A percentile compares a stretch with the other conserved stretches of the same genome.
Evolutionary conservation across 2,888 invertebrate species (phyloP).

Genomic region (Diaprepes abbreviatus): DNA sequence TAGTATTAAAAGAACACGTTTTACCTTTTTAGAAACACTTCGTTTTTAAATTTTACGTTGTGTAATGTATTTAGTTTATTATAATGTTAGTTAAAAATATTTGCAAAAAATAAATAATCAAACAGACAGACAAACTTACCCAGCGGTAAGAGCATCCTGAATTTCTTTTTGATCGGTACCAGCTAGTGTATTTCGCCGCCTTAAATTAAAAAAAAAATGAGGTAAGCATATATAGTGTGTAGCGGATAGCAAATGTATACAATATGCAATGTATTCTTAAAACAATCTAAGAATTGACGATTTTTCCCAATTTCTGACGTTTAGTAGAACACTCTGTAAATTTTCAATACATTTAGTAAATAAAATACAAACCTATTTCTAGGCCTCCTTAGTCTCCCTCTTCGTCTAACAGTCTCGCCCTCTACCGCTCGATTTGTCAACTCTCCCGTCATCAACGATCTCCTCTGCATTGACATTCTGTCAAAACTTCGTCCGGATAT

Average conservation of each 20-base stretch:
- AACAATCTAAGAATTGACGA: no score
- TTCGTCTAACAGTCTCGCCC: slow-evolving; percentile 73
- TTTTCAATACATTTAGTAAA: no score
- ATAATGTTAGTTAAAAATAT: slow-evolving; percentile 1
- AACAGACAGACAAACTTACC: slow-evolving; percentile 72
- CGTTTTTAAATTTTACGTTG: background rate
- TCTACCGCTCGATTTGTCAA: slow-evolving; percentile 56
- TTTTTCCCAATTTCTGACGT: no score
- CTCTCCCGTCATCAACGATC: slow-evolving; percentile 77
- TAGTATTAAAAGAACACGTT: background rate
- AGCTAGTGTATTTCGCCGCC: slow-evolving; percentile 89
- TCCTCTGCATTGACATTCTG: slow-evolving; percentile 88
- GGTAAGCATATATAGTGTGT: no score
- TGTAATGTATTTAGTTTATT: background rate
- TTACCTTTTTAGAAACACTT: background rate
- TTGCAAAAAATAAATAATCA: background rate
- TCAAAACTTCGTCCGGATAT: slow-evolving; percentile 90
- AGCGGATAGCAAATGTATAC: no score
- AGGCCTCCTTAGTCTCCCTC: slow-evolving; percentile 81
- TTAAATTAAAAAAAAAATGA: slow-evolving; percentile 15
- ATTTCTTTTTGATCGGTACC: slow-evolving; percentile 93
- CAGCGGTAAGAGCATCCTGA: slow-evolving; percentile 82
- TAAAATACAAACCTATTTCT: slow-evolving; percentile 74
- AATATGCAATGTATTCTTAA: no score
- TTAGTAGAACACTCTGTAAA: no score